Base-by-base conservation (phyloP, 2,888 invertebrate genomes). In the Drosophila hamatofila region DNA sequence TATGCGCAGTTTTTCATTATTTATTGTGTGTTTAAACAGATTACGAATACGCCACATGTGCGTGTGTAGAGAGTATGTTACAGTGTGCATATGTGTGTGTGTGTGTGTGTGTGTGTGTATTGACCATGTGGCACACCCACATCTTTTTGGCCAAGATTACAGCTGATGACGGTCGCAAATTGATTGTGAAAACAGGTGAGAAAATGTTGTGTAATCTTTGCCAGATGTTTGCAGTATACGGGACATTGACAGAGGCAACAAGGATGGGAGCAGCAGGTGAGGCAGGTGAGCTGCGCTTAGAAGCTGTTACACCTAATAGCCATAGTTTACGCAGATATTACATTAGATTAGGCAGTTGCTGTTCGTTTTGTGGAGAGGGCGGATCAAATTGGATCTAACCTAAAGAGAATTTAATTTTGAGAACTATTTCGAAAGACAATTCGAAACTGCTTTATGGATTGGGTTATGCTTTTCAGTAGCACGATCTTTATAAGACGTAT, bases 11-110 rank as follows among this genome's bases (percentile, higher is more conserved):
- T 80, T 81, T 80, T 74, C 84, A 83, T 85, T 88, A 85, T 85
- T 85, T 85, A 85, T 85, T 88, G 81, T 86, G 88, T 76, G 83
- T 84, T 84, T 84, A 86, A 84, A 86, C 83, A 83, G 86, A 84
- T 88, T 88, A 88, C 86, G 84, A 72, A 83, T 80, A 83, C 75
- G 85, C 74, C 56, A 54, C 74, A 62, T 73, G 51, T 59, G 58
- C 54, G 72, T 48, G 35, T 51, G 44, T 16, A 11, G 21, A 21
- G 30, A 3, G 37, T 9, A 25, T 23, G 35, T 7, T 44, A 1
- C 6, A 5, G 14, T 8, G 21, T 18, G 18, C 21, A 21, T 59
- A 14, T 8, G 39, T 8, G 18, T 9, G 41, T 33, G 39, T 12
- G 35, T 44, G 12, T 14, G 9, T 35, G 25, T 35, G 35, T n/a